These are phyloP conservation scores for Orycteropus afer DNA, from an alignment of 2,113 vertebrate genomes.

Conservation along the genomic window DNA sequence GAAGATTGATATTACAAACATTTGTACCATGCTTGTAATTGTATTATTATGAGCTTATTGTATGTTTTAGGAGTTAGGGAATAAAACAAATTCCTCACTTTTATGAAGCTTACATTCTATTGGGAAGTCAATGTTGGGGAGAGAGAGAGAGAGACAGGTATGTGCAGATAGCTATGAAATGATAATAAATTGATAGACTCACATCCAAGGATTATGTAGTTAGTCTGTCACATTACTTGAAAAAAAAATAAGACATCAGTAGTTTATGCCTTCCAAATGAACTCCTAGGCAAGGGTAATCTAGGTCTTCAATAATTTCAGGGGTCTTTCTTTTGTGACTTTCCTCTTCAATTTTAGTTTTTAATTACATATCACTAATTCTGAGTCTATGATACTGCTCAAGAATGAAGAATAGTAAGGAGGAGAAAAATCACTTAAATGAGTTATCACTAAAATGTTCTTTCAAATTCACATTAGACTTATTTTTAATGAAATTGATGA, in stretches of 20 bases:
- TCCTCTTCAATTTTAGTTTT: not conserved
- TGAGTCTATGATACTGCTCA: constrained; percentile 6
- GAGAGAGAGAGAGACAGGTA: not conserved
- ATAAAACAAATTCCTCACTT: not conserved
- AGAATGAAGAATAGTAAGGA: not conserved
- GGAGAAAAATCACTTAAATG: not conserved
- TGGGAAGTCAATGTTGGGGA: not conserved
- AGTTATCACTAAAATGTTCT: not conserved
- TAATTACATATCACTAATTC: not conserved
- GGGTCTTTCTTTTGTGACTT: not conserved
- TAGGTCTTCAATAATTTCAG: not conserved
- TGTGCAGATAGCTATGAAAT: not conserved
- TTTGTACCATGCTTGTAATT: too few species aligned
- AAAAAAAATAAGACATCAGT: not conserved
- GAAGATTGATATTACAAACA: not conserved
- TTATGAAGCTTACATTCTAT: not conserved
- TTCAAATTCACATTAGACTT: constrained; percentile 51
- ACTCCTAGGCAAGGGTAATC: not conserved
- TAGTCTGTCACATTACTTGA: constrained; percentile 33
- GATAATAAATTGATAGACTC: constrained; percentile 19
- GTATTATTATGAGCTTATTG: not conserved
- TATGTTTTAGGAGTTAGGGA: not conserved
- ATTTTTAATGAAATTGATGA: not conserved
- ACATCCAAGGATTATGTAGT: not conserved
- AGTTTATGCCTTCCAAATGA: not conserved